Percentiles rank a stretch among this genome's conserved stretches.
These are phyloP conservation scores for Abrostola tripartita DNA, from an alignment of 2,888 invertebrate genomes.

Conservation along the genomic window DNA sequence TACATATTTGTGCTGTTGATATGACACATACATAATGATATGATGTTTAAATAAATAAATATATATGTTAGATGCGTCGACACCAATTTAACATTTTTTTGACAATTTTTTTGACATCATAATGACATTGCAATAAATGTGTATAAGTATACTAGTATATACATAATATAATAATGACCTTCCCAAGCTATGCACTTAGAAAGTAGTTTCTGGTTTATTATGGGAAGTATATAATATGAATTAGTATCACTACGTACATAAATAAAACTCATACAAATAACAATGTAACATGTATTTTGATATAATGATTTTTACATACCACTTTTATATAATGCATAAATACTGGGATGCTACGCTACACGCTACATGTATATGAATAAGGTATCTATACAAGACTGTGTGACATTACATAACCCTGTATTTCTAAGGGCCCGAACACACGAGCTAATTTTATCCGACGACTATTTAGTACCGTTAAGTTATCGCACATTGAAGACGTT, in stretches of 20 bases:
- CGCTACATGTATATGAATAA: constrained; percentile 55
- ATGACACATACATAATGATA: constrained; percentile 24
- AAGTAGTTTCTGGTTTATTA: not conserved
- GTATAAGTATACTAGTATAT: not conserved
- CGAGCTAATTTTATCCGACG: constrained; percentile 35
- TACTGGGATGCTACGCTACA: constrained; percentile 60
- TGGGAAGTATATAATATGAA: constrained; percentile 25
- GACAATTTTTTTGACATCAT: not conserved
- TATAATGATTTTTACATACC: constrained; percentile 85
- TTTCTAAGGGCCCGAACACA: constrained; percentile 50
- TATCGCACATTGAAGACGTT: constrained; percentile 42
- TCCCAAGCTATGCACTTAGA: not conserved
- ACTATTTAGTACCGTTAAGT: constrained; percentile 42
- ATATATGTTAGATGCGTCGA: constrained; percentile 7
- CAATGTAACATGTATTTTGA: constrained; percentile 86
- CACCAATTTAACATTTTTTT: constrained; percentile 3
- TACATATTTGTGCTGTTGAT: constrained; percentile 22
- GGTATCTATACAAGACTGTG: constrained; percentile 54
- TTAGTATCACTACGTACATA: constrained; percentile 62
- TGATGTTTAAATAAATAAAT: constrained; percentile 25
- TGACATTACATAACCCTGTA: constrained; percentile 54
- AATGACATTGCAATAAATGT: not conserved
- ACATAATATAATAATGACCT: not conserved
- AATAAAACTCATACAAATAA: constrained; percentile 84
- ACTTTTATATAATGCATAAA: constrained; percentile 75